These are phyloP conservation scores for Anniella stebbinsi DNA, from an alignment of 2,797 vertebrate genomes.

Conservation along the genomic window DNA sequence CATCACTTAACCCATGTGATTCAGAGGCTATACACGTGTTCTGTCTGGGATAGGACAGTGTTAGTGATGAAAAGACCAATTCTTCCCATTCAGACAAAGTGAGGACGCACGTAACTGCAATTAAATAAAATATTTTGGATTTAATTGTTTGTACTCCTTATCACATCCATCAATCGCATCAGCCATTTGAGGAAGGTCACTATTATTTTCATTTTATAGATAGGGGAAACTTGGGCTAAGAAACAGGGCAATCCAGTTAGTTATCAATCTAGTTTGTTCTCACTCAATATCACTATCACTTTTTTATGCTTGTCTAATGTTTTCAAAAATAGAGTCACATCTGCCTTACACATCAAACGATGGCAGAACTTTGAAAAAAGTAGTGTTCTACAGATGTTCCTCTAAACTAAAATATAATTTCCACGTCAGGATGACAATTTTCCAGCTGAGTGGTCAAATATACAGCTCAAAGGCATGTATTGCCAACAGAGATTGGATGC, in stretches of 20 bases:
- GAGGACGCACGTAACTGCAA: neutral
- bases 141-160: neutral
- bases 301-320: constrained; percentile 45
- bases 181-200: neutral
- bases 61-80: too few relatives aligned
- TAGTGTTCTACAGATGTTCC: constrained; percentile 72
- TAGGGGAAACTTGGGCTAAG: neutral
- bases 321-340: constrained; percentile 66
- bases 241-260: neutral
- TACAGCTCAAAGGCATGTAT: constrained; percentile 52
- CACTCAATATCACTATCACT: neutral
- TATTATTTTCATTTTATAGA: neutral
- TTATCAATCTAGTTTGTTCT: neutral
- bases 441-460: constrained; percentile 72
- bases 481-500: constrained; percentile 48
- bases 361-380: constrained; percentile 68
- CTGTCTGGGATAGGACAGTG: neutral
- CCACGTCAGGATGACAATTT: constrained; percentile 70
- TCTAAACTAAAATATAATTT: constrained; percentile 67
- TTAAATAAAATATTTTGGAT: neutral
- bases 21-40: too few relatives aligned
- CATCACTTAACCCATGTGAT: neutral
- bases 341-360: constrained; percentile 70
- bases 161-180: neutral
- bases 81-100: neutral